phyloP scores from a whole-genome alignment of 2,113 vertebrate genomes.

The Taxidea taxus region DNA sequence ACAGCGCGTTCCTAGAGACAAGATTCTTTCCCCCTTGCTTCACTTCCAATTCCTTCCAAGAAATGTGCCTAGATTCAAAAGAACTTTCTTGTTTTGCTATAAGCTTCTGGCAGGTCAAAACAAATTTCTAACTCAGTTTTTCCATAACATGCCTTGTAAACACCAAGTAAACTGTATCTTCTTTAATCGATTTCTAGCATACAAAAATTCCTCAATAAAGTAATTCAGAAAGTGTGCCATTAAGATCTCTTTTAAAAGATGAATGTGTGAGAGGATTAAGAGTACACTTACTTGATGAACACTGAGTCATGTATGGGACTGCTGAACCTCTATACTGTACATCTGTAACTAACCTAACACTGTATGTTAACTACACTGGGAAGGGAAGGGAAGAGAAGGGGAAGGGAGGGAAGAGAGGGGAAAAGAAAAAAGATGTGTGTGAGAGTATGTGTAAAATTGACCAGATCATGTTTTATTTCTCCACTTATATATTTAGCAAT shows the following conservation, averaged over 20 bases:
- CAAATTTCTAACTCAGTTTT: background rate
- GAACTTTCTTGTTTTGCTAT: background rate
- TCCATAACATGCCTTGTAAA: background rate
- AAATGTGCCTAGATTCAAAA: slow-evolving; percentile 16
- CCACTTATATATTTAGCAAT: background rate
- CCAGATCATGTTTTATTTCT: background rate
- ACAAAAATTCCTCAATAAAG: background rate
- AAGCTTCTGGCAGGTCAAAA: slow-evolving; percentile 11
- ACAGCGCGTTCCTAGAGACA: background rate
- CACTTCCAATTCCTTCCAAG: background rate
- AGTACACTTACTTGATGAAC: background rate
- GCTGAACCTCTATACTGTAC: background rate
- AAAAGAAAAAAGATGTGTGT: background rate
- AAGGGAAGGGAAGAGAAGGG: background rate
- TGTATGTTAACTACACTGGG: background rate
- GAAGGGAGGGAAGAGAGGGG: too few relatives aligned
- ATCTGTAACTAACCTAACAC: background rate
- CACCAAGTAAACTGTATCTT: background rate
- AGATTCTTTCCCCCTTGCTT: background rate
- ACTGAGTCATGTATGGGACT: background rate
- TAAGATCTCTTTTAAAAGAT: background rate
- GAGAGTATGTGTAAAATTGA: background rate
- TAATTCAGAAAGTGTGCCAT: background rate
- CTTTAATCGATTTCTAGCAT: background rate
- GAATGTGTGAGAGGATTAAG: background rate